phyloP scores from a whole-genome alignment of 2,888 invertebrate species.

The Napeogenes sylphis region DNA sequence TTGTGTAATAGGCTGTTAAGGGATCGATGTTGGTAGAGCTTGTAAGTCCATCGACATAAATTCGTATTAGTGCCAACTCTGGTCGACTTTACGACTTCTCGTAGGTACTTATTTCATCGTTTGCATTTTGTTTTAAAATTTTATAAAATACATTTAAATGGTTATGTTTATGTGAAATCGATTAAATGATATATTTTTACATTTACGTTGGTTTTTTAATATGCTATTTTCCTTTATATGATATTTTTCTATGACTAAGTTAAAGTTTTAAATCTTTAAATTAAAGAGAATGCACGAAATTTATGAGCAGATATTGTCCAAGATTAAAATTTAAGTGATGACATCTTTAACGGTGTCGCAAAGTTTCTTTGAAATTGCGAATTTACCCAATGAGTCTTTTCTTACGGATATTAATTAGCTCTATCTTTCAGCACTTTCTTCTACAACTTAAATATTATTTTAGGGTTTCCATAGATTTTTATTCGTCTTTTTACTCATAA shows the following conservation, averaged over 20 bases:
- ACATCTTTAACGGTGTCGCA: constrained; percentile 53
- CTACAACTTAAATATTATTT: not conserved
- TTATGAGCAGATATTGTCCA: constrained; percentile 23
- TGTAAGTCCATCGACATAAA: constrained; percentile 71
- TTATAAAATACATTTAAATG: not conserved
- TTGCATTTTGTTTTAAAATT: constrained; percentile 5
- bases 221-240: too few species aligned
- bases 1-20: constrained; percentile 51
- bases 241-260: too few species aligned
- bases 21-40: constrained; percentile 61
- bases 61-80: constrained; percentile 75
- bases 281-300: constrained; percentile 27
- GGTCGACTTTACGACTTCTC: constrained; percentile 73
- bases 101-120: constrained; percentile 61
- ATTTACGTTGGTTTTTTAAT: too few species aligned
- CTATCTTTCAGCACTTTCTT: not conserved
- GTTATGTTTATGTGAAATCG: too few species aligned
- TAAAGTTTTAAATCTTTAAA: too few species aligned
- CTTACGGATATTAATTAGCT: constrained; percentile 13
- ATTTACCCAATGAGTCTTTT: constrained; percentile 31
- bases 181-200: too few species aligned
- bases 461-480: too few species aligned
- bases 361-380: constrained; percentile 48
- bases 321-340: constrained; percentile 46
- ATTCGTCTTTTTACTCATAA: too few species aligned